phyloP scores from a whole-genome alignment of 2,888 invertebrate species.

The Amphipoea lucens region DNA sequence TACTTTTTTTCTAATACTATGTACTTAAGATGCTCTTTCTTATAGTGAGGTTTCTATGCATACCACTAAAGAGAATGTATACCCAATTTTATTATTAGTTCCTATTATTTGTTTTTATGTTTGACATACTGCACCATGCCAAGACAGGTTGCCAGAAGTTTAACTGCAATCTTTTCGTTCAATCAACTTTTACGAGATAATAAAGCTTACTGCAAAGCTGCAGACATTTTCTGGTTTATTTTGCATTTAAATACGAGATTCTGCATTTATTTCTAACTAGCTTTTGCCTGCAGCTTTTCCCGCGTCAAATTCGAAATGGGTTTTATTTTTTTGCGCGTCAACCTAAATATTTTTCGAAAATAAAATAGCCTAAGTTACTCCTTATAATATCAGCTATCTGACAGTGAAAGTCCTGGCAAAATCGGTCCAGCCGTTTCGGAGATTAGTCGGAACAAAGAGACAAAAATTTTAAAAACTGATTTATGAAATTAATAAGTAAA shows the following conservation, averaged over 20 bases:
- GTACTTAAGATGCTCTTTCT: neutral
- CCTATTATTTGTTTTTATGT: neutral
- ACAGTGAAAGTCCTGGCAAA: no score
- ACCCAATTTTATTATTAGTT: conserved; percentile 4
- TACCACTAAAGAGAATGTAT: neutral
- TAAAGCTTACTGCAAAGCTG: conserved; percentile 13
- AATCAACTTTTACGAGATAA: conserved; percentile 35
- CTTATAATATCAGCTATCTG: no score
- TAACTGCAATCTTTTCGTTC: conserved; percentile 16
- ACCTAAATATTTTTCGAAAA: no score
- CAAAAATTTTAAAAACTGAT: no score
- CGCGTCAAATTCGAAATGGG: no score
- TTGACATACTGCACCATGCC: conserved; percentile 29
- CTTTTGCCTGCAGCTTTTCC: no score
- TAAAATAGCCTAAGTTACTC: no score
- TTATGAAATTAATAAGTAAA: no score
- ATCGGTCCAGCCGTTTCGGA: no score
- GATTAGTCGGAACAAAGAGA: no score
- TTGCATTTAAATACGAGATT: neutral
- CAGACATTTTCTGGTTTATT: conserved; percentile 3
- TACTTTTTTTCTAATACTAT: no score
- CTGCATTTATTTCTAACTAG: neutral
- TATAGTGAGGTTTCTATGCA: neutral
- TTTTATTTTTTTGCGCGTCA: no score
- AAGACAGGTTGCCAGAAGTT: conserved; percentile 33